phyloP scores from a whole-genome alignment of 2,113 vertebrate genomes.

The Tetrax tetrax region DNA sequence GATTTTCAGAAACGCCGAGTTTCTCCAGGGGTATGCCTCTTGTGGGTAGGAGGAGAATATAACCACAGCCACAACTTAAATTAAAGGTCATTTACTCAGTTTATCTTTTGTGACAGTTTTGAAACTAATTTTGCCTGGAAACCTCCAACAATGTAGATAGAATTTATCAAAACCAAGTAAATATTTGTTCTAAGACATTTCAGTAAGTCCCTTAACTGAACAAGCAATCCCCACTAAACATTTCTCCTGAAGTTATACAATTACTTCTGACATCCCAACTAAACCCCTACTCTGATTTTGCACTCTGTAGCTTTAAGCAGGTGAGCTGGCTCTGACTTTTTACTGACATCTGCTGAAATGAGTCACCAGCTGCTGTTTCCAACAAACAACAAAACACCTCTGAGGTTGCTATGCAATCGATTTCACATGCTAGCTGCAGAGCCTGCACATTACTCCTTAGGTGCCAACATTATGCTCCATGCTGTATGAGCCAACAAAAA shows the following conservation, averaged over 20 bases:
- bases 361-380: neutral
- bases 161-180: neutral
- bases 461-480: neutral
- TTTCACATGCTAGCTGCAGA: neutral
- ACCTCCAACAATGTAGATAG: rapidly evolving
- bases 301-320: neutral
- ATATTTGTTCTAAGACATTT: neutral
- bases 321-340: neutral
- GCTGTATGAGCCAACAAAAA: neutral
- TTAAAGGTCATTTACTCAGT: neutral
- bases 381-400: neutral
- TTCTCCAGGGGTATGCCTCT: neutral
- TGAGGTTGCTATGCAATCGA: neutral
- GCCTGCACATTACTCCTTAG: neutral
- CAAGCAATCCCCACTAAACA: neutral
- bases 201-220: neutral
- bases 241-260: too few species aligned
- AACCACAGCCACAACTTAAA: neutral
- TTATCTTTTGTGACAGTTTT: neutral
- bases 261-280: neutral
- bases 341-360: neutral
- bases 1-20: neutral
- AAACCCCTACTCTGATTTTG: neutral
- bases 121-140: neutral
- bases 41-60: neutral